phyloP scores from a whole-genome alignment of 2,113 vertebrate species.

The Vulpes vulpes region DNA sequence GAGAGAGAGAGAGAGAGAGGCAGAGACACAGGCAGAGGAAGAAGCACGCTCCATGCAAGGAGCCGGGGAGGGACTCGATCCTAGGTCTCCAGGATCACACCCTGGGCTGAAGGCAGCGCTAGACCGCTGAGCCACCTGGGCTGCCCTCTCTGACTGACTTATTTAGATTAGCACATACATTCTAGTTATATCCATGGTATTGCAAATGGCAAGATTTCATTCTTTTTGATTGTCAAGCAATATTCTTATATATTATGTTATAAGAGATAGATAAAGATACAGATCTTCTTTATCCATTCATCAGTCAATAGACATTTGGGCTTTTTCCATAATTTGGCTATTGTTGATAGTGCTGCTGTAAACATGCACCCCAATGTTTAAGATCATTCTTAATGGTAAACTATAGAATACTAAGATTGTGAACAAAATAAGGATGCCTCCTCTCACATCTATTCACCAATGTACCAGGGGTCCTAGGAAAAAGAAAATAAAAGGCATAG shows the following conservation, averaged over 20 bases:
- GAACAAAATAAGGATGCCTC: not conserved
- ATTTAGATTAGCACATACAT: not conserved
- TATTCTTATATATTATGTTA: not conserved
- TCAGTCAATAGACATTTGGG: not conserved
- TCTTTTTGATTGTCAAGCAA: not conserved
- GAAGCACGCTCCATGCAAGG: too few relatives aligned
- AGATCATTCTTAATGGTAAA: not conserved
- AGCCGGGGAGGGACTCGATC: too few relatives aligned
- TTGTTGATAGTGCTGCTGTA: not conserved
- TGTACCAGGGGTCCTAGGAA: not conserved
- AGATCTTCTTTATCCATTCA: not conserved
- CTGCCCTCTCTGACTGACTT: not conserved
- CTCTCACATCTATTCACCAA: not conserved
- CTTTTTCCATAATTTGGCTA: not conserved
- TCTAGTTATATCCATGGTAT: not conserved
- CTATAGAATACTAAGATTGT: not conserved
- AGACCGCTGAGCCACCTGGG: too few relatives aligned
- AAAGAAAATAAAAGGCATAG: slow-evolving; percentile 23
- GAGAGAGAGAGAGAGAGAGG: too few relatives aligned
- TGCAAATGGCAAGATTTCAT: not conserved
- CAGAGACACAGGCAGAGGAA: too few relatives aligned
- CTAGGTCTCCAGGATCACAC: too few relatives aligned
- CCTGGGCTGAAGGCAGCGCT: too few relatives aligned
- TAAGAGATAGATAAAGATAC: too few relatives aligned
- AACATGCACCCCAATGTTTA: not conserved